These are phyloP conservation scores for Silurus aristotelis DNA, from an alignment of 2,797 vertebrate species.

Conservation along the genomic window DNA sequence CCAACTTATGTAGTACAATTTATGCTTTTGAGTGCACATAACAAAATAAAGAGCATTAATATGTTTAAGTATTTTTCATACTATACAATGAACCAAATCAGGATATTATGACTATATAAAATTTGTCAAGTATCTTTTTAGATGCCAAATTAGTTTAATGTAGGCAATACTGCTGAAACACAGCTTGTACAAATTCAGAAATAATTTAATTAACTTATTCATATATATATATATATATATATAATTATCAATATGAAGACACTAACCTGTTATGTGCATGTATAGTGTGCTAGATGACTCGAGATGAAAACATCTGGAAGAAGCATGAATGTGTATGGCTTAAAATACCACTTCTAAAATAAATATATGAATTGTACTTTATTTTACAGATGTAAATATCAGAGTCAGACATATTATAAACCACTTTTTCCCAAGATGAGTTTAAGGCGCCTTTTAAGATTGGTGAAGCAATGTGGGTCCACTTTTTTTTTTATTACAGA, in stretches of 20 bases:
- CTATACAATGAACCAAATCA: background rate
- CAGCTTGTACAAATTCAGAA: background rate
- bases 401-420: background rate
- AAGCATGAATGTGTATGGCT: background rate
- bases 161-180: background rate
- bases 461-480: background rate
- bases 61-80: background rate
- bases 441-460: background rate
- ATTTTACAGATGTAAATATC: background rate
- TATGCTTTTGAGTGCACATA: background rate
- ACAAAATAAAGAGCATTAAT: background rate
- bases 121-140: background rate
- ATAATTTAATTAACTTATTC: background rate
- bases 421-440: background rate
- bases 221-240: background rate
- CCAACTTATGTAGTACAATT: background rate
- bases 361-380: background rate
- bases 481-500: background rate
- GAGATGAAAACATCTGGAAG: background rate
- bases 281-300: no score
- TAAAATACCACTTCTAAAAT: background rate
- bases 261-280: background rate
- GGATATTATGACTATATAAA: background rate
- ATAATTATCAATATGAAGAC: background rate
- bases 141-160: background rate